phyloP scores from a whole-genome alignment of 2,113 vertebrate species.

The Neopipo cinnamomea region DNA sequence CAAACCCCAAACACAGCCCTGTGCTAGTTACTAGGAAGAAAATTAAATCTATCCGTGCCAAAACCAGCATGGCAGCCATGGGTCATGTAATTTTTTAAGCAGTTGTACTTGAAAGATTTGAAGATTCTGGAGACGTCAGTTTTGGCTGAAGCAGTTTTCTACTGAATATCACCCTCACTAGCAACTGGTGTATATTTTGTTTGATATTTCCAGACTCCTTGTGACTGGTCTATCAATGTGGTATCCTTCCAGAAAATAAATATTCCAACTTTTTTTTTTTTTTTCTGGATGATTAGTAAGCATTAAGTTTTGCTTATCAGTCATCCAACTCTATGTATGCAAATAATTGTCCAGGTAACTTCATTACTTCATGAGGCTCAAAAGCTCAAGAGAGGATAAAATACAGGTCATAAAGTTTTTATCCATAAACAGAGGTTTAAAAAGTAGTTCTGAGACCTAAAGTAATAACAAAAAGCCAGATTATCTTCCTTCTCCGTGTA shows the following conservation, averaged over 20 bases:
- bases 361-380: background rate
- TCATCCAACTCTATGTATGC: background rate
- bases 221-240: background rate
- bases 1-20: background rate
- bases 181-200: background rate
- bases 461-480: background rate
- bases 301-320: background rate
- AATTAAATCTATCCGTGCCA: background rate
- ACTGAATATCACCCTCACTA: background rate
- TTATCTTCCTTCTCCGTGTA: background rate
- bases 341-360: background rate
- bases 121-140: background rate
- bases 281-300: background rate
- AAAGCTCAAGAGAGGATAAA: background rate
- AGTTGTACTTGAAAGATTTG: background rate
- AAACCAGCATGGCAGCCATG: background rate
- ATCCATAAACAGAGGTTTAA: background rate
- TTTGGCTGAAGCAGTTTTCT: background rate
- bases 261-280: background rate
- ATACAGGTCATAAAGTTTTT: background rate
- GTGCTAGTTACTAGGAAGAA: background rate
- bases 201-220: background rate
- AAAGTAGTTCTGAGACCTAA: background rate
- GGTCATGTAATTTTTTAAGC: background rate
- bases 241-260: background rate